Evolutionary conservation across 2,888 invertebrate species (phyloP).

Genomic region (Caradrina kadenii): DNA sequence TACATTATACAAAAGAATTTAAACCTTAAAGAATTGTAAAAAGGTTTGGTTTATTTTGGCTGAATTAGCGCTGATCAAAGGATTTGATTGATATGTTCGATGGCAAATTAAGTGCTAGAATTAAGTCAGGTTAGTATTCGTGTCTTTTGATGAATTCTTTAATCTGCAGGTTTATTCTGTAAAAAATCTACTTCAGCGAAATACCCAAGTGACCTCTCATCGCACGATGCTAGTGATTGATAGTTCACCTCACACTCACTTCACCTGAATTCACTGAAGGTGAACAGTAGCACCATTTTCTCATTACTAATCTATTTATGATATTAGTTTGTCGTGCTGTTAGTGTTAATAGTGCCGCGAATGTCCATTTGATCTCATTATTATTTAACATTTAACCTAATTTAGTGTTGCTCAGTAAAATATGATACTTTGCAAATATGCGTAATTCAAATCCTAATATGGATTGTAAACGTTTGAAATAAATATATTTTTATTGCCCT

Average conservation of each 20-base stretch:
- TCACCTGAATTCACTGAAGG: neutral
- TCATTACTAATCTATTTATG: too few species aligned
- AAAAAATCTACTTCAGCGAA: neutral
- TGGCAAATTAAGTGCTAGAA: constrained; percentile 67
- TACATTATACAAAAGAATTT: constrained; percentile 36
- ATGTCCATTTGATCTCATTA: too few species aligned
- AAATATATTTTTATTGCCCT: too few species aligned
- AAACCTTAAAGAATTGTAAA: constrained; percentile 34
- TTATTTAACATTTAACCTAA: too few species aligned
- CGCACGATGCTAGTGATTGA: too few species aligned
- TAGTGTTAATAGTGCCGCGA: too few species aligned
- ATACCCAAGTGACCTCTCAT: neutral
- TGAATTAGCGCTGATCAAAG: constrained; percentile 43
- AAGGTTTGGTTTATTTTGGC: constrained; percentile 47
- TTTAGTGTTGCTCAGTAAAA: too few species aligned
- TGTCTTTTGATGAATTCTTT: constrained; percentile 20
- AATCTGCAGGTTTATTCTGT: neutral
- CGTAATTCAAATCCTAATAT: neutral
- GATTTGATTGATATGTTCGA: constrained; percentile 67
- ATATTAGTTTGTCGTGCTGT: too few species aligned
- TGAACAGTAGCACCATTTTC: too few species aligned
- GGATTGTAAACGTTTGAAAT: neutral
- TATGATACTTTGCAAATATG: too few species aligned
- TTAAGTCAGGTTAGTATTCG: constrained; percentile 47
- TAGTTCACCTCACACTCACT: neutral